Evolutionary conservation across 2,797 vertebrate genomes (phyloP), one percentile per base, ranked within the genome.

Genomic region (Thamnophis elegans): DNA sequence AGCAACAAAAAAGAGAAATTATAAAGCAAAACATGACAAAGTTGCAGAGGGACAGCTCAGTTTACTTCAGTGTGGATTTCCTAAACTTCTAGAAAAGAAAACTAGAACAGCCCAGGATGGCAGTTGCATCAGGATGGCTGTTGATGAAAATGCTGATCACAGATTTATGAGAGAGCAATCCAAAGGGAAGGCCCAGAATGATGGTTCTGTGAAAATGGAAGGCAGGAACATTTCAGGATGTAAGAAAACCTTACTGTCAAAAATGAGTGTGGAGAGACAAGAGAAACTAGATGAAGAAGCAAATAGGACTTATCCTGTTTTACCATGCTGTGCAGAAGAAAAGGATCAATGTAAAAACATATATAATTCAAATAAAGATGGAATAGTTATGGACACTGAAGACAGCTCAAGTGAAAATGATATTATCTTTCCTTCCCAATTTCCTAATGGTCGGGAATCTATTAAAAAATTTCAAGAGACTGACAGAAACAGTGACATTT

Each of bases 51-150:
- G 96, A 68, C 98, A 97, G 73, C 97, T 97, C 89, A 98, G 96
- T 85, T 98, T 99, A 91, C 95, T 98, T 73, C 98, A 98, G 18
- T 98, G 98, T 60, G 98, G 98, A 59, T 98, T 98, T 91, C 98
- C 97, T 89, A 98, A 96, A 93, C 90, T 98, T 53, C 96, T 99
- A 3, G 98, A 98, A 93, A 95, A 89, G 93, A 91, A 95, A 68
- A 94, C 90, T 85, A 90, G 94, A 95, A 93, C 94, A 85, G 90
- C 42, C 3, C 95, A 94, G 93, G 96, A 93, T 14, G 89, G 89
- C 2, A 58, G 91, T 26, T 94, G 62, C 90, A 94, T 90, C 47
- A 54, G 0, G 12, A 20, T 91, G 1, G 96, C 93, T 85, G 1
- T 88, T 85, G 18, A 58, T 88, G 96, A 91, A 91, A 93, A 56